Conservation (phyloP, 2,113 vertebrate species). For the Halcyon malimbica region DNA sequence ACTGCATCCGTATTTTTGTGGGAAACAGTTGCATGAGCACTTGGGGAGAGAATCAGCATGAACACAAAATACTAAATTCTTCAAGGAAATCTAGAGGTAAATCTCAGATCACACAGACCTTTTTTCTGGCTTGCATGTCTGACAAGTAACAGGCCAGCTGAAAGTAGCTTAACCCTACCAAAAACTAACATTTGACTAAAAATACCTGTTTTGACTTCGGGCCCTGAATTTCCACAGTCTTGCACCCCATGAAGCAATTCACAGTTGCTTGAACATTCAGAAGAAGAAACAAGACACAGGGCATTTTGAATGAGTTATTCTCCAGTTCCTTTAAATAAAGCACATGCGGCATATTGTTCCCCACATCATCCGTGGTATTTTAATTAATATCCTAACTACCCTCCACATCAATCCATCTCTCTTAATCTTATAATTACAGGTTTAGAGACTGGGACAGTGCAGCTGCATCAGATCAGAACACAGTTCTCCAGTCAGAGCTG, state of each 20-base stretch:
- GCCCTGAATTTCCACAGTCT: neutral
- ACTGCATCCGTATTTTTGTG: neutral
- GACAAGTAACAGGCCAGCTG: neutral
- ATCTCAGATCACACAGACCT: neutral
- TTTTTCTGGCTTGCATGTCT: neutral
- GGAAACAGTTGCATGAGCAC: neutral
- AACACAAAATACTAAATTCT: neutral
- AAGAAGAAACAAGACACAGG: neutral
- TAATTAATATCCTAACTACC: neutral
- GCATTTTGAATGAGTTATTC: neutral
- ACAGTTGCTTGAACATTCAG: neutral
- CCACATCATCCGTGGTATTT: neutral
- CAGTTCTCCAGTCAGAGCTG: neutral
- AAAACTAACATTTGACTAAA: neutral
- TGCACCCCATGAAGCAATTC: neutral
- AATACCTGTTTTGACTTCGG: neutral
- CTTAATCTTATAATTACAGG: neutral
- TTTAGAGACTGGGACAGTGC: neutral
- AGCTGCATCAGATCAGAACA: neutral
- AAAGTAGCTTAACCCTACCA: neutral
- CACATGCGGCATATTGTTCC: neutral
- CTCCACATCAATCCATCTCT: neutral
- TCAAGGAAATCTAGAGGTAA: neutral
- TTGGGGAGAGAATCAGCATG: rapidly evolving
- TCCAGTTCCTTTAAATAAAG: neutral